These are phyloP conservation scores for Piezodorus guildinii DNA, from an alignment of 1,140 invertebrate species.

Conservation along the genomic window DNA sequence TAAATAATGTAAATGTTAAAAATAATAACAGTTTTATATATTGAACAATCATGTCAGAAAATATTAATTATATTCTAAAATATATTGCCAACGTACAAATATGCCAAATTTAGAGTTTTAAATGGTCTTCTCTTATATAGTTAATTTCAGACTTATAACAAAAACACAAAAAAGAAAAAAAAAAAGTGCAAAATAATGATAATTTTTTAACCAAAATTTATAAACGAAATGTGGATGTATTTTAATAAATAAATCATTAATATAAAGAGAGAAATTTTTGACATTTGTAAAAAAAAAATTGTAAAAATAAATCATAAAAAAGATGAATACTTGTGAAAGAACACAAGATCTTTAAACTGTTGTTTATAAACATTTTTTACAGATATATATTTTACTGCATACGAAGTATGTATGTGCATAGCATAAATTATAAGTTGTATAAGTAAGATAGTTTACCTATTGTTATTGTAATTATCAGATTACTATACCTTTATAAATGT, in stretches of 20 bases:
- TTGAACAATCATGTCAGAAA: too few relatives aligned
- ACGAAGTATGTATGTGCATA: conserved; percentile 6
- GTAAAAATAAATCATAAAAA: background rate
- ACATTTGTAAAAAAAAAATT: conserved; percentile 11
- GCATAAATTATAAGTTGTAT: conserved; percentile 11
- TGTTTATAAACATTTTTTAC: conserved; percentile 16
- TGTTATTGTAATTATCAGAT: conserved; percentile 18
- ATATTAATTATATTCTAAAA: too few relatives aligned
- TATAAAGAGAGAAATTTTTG: conserved; percentile 2
- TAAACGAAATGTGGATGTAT: conserved; percentile 8
- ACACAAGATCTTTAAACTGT: conserved; percentile 4
- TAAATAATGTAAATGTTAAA: too few relatives aligned
- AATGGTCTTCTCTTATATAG: background rate
- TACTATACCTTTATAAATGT: conserved; percentile 15
- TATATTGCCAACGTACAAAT: too few relatives aligned
- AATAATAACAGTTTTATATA: too few relatives aligned
- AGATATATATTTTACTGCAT: conserved; percentile 18
- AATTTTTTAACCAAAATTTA: conserved; percentile 12
- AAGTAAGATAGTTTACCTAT: conserved; percentile 17
- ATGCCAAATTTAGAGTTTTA: too few relatives aligned
- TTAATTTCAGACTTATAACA: conserved; percentile 17
- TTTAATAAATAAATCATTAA: background rate
- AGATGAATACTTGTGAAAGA: conserved; percentile 1
- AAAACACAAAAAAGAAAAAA: background rate
- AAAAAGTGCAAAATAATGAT: background rate